phyloP scores from a whole-genome alignment of 1,140 invertebrate species.

The Amphibalanus amphitrite region DNA sequence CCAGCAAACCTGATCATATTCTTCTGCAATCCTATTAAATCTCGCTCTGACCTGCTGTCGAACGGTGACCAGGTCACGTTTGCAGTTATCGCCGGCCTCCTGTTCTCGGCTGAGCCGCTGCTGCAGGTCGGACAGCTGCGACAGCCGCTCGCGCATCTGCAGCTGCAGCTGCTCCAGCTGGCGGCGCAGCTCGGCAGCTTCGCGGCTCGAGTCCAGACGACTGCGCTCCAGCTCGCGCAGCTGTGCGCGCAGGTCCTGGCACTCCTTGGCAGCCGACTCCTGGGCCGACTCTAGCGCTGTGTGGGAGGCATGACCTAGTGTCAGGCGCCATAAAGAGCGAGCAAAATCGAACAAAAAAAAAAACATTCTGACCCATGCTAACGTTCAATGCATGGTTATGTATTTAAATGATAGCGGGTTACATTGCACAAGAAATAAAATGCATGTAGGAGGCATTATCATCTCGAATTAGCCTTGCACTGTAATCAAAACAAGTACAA shows the following conservation, averaged over 20 bases:
- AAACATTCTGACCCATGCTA: no score
- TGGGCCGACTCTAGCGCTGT: not conserved
- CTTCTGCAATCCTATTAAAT: no score
- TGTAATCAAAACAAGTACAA: no score
- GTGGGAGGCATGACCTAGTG: no score
- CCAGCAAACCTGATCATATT: no score
- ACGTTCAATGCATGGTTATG: no score
- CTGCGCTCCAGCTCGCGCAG: not conserved
- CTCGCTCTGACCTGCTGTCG: not conserved
- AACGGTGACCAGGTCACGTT: not conserved
- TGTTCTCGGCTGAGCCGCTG: not conserved
- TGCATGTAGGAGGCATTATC: no score
- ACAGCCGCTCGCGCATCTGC: not conserved
- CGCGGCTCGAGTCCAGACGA: not conserved
- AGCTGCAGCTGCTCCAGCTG: not conserved
- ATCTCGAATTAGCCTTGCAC: no score
- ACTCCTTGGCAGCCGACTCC: not conserved
- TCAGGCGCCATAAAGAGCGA: no score
- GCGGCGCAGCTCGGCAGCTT: not conserved
- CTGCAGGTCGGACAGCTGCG: not conserved
- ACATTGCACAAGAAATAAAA: no score
- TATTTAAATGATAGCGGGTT: no score
- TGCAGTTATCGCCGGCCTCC: not conserved
- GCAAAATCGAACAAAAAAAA: no score
- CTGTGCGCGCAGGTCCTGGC: not conserved